Evolutionary conservation across 2,797 vertebrate species (phyloP).

Genomic region (Oceanodroma leucorhoa): DNA sequence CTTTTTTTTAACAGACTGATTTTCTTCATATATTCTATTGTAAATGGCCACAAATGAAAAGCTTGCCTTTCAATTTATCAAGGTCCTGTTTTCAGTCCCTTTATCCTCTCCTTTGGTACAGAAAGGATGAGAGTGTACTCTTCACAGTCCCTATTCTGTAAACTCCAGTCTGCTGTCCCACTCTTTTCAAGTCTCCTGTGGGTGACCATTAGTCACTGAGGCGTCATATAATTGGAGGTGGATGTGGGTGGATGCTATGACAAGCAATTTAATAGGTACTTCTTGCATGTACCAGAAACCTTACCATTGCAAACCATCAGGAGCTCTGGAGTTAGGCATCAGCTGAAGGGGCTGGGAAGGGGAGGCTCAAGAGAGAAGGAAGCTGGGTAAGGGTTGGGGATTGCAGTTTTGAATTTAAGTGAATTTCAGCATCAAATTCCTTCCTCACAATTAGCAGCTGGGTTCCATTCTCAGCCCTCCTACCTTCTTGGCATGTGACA

Average conservation of each 20-base stretch:
- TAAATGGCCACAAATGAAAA: background rate
- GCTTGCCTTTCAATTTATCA: background rate
- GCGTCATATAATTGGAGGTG: background rate
- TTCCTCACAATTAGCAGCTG: background rate
- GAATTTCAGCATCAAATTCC: background rate
- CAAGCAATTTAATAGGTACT: background rate
- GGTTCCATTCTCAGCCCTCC: background rate
- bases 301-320: background rate
- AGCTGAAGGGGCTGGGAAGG: background rate
- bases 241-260: background rate
- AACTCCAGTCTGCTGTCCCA: background rate
- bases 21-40: background rate
- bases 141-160: background rate
- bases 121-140: rapidly evolving
- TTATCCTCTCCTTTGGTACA: background rate
- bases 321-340: background rate
- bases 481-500: background rate
- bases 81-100: background rate
- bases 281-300: background rate
- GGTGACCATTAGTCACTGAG: background rate
- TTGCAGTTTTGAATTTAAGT: background rate
- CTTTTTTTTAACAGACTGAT: background rate
- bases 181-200: background rate
- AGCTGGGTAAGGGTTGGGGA: background rate
- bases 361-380: background rate